Evolutionary conservation across 2,113 vertebrate genomes (phyloP), one percentile per base, ranked within the genome.

Genomic region (Cyprinodon variegatus): DNA sequence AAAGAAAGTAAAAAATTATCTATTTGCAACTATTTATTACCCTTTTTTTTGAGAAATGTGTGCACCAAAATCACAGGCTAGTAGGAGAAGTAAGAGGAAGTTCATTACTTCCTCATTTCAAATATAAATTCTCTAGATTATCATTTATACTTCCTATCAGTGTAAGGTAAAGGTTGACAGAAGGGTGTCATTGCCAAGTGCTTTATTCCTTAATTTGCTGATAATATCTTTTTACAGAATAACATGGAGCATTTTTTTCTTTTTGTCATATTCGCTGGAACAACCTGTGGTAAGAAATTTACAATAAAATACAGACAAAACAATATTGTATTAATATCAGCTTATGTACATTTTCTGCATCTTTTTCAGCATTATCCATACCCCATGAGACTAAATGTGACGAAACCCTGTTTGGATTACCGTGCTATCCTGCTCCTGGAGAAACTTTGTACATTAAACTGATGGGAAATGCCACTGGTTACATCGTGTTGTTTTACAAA

Each of bases 381-480:
- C 73, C 36, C 29, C 62, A 57, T 67, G 87, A 74, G 11, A 81
- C 75, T 9, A 7, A 45, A 11, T 91, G 88, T 36, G 71, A 76
- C 9, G 39, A 43, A 41, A 84, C 1, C 3, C 4, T 4, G 0
- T 60, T 11, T 50, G 15, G 60, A 36, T 67, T 29, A 0, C 0
- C 40, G 3, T 91, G 88, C 75, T 37, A 66, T 17, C 72, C 41
- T 29, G 3, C 48, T 46, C 29, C 68, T 8, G 4, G 84, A 60
- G 84, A 12, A 67, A 57, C 81, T 45, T 57, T 89, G 6, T 84
- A 59, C 17, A 75, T 91, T 57, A 86, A 86, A 40, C 38, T 88
- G 63, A 81, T 89, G 65, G 37, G 4, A 43, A 70, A 77, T 4
- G 72, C 64, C 8, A 83, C 3, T 0, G 65, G 70, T 11, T 3